phyloP scores from a whole-genome alignment of 2,113 vertebrate genomes.

The Hippocampus zosterae region DNA sequence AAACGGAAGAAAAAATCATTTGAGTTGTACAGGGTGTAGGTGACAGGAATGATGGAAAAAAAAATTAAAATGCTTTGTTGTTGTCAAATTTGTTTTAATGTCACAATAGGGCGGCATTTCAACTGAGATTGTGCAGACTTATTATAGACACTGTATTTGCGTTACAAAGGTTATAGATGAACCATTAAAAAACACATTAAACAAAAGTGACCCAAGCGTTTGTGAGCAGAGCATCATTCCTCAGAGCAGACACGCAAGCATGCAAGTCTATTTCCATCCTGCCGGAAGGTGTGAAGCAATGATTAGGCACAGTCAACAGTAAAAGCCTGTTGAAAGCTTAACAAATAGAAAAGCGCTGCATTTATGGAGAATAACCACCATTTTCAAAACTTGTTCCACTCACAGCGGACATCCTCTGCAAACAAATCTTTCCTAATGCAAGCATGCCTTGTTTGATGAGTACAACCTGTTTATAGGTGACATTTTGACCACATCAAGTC shows the following conservation, averaged over 20 bases:
- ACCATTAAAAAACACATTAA: neutral
- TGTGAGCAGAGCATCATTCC: neutral
- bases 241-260: neutral
- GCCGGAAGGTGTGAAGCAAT: neutral
- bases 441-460: slow-evolving; percentile 52
- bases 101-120: neutral
- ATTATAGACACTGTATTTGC: neutral
- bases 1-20: no score
- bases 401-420: slow-evolving; percentile 64
- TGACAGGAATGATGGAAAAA: no score
- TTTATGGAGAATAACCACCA: slow-evolving; percentile 56
- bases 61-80: neutral
- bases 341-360: slow-evolving; percentile 60
- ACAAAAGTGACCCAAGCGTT: neutral
- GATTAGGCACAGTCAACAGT: slow-evolving; percentile 35
- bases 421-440: slow-evolving; percentile 64
- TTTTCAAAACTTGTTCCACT: slow-evolving; percentile 39
- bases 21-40: no score
- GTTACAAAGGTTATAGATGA: neutral
- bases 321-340: slow-evolving; percentile 70
- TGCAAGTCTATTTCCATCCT: slow-evolving; percentile 14
- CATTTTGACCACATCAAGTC: slow-evolving; percentile 28
- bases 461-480: slow-evolving; percentile 41
- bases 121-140: neutral
- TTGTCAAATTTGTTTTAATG: neutral